Evolutionary conservation across 2,888 invertebrate species (phyloP), one percentile per base, ranked within the genome.

Genomic region (Phengaris arion): DNA sequence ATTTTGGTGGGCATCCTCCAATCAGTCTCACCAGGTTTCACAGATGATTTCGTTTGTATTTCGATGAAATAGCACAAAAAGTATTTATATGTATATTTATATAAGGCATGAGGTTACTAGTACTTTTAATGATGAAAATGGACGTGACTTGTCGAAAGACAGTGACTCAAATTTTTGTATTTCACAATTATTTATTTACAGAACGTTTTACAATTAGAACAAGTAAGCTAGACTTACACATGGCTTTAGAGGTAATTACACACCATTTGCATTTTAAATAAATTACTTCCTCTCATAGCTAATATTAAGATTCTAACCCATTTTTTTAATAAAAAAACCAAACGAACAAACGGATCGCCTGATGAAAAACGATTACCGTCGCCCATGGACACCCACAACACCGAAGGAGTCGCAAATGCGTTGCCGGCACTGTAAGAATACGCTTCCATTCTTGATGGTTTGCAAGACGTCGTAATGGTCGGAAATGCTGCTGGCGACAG

Each of bases 111-210:
- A 69, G 69, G 69, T n/a, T 48, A 69, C 69, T 2, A 45, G 13
- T 64, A 35, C 64, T 64, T 64, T n/a, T n/a, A 48, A 48, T 69
- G 69, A 69, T 69, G 48, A 69, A 69, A 69, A 69, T 48, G 48
- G 69, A 69, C 69, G 69, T 69, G 69, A 69, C 69, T 48, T 64
- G 35, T 35, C 48, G 3, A 46, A 68, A 35, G 46, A 46, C 46
- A 5, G 13, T 8, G 46, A 68, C 68, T n/a, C 68, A 46, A 64
- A 64, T 35, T 64, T 64, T 6, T 48, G n/a, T 69, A 10, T 69
- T 69, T 9, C 46, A n/a, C 15, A 69, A 48, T 69, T 8, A n/a
- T n/a, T 48, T 46, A 69, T 69, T 48, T 7, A n/a, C 0, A n/a
- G 48, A 69, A 69, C 10, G 48, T 48, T 69, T 69, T 13, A 3